Percentiles rank a stretch among this genome's conserved stretches.
These are phyloP conservation scores for Phaonia tiefii DNA, from an alignment of 2,888 invertebrate species.

Conservation along the genomic window DNA sequence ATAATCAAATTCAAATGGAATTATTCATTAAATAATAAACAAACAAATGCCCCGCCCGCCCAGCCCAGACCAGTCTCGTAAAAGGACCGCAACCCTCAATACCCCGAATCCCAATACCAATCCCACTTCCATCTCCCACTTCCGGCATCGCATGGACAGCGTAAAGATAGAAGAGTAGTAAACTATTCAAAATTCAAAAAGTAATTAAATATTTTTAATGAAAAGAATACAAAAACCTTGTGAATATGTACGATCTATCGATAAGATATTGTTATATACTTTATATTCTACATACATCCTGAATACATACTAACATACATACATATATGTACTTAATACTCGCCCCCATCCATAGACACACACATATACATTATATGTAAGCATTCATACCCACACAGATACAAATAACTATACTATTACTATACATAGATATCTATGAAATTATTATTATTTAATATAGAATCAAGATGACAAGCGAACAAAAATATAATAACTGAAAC, in stretches of 20 bases:
- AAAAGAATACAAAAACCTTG: not conserved
- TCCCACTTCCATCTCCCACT: not conserved
- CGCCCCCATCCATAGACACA: not conserved
- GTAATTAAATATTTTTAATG: constrained; percentile 6
- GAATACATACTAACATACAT: constrained; percentile 2
- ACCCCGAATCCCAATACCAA: not conserved
- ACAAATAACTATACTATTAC: constrained; percentile 7
- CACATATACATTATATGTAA: not conserved
- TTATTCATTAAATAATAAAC: constrained; percentile 5
- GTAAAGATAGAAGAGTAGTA: not conserved
- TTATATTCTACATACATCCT: constrained; percentile 21
- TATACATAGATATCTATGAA: constrained; percentile 28
- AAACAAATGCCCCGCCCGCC: no score
- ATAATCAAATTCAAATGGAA: constrained; percentile 28
- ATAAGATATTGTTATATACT: constrained; percentile 26
- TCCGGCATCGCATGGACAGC: no score
- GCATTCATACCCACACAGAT: constrained; percentile 6
- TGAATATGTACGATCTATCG: constrained; percentile 17
- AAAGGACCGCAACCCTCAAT: not conserved
- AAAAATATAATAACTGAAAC: no score
- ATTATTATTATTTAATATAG: constrained; percentile 9
- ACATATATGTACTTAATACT: constrained; percentile 9
- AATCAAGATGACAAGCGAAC: no score
- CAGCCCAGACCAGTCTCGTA: not conserved
- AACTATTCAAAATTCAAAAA: not conserved